phyloP scores from a whole-genome alignment of 2,797 vertebrate genomes.

The Falco biarmicus region DNA sequence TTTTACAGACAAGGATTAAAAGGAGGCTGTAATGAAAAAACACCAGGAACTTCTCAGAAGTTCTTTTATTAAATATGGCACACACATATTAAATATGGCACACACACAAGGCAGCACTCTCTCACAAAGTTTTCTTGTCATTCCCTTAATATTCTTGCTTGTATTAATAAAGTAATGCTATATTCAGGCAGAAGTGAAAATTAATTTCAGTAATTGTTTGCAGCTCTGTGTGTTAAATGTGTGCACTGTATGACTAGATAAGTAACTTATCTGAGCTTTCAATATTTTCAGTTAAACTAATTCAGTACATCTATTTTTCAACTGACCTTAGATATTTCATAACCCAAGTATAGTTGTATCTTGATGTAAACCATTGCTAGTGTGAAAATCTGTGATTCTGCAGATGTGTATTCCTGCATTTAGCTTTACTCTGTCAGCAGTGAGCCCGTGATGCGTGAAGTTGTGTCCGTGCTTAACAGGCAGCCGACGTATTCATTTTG shows the following conservation, averaged over 20 bases:
- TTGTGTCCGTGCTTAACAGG: background rate
- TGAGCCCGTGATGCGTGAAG: background rate
- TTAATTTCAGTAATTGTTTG: background rate
- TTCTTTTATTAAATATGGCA: background rate
- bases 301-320: background rate
- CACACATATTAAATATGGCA: background rate
- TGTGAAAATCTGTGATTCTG: background rate
- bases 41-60: background rate
- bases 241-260: background rate
- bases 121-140: background rate
- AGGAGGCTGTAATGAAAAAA: background rate
- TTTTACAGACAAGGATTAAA: background rate
- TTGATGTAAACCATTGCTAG: background rate
- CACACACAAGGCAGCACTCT: background rate
- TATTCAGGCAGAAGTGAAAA: background rate
- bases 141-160: background rate
- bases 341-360: background rate
- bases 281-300: background rate
- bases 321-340: constrained; percentile 13
- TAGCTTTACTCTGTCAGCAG: background rate
- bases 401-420: background rate
- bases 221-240: background rate
- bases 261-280: background rate
- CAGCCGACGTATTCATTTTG: fast-evolving
- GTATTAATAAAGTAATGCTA: background rate